Evolutionary conservation across 1,140 invertebrate genomes (phyloP).

Genomic region (Magallana ariakensis): DNA sequence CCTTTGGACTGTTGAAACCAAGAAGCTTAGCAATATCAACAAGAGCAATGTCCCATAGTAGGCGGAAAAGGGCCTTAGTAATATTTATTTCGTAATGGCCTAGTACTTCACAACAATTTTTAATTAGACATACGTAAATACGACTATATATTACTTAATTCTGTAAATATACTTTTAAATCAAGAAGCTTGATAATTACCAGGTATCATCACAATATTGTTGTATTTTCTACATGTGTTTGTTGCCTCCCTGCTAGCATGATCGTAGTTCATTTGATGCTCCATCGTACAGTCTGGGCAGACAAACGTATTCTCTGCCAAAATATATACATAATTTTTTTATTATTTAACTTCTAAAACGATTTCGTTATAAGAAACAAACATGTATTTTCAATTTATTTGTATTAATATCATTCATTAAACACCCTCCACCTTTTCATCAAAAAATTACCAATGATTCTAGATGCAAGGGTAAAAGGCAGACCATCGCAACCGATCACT

Average conservation of each 20-base stretch:
- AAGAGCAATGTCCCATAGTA: constrained; percentile 33
- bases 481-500: constrained; percentile 45
- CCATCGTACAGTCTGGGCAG: background rate
- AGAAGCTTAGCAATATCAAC: constrained; percentile 47
- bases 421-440: background rate
- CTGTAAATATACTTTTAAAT: background rate
- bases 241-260: background rate
- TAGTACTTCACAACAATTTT: constrained; percentile 21
- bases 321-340: background rate
- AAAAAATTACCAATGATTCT: constrained; percentile 6
- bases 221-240: constrained; percentile 36
- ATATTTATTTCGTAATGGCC: constrained; percentile 50
- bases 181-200: background rate
- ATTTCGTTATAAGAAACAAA: background rate
- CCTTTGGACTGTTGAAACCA: constrained; percentile 43
- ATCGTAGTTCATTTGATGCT: background rate
- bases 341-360: background rate
- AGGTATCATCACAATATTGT: constrained; percentile 45
- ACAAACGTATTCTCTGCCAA: constrained; percentile 5
- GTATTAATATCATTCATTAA: background rate
- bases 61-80: background rate
- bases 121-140: background rate
- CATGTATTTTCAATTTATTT: background rate
- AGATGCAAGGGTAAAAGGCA: constrained; percentile 34
- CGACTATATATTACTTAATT: background rate